Percentiles rank a stretch among this genome's conserved stretches.
Conservation (phyloP, 2,888 invertebrate genomes). For the Xylophagus ater region DNA sequence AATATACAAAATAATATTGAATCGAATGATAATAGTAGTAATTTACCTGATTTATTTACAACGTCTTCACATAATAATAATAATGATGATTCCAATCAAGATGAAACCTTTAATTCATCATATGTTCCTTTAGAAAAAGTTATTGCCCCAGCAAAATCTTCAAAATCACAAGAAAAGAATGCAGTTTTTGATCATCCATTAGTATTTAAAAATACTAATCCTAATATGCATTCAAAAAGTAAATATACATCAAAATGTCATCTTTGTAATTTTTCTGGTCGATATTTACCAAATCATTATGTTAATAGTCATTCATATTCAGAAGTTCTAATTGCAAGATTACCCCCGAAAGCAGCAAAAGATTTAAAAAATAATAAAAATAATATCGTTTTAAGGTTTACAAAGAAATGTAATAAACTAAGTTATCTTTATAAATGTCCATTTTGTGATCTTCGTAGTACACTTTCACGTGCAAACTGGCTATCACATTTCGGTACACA, state of each 20-base stretch:
- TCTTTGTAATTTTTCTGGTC: constrained; percentile 22
- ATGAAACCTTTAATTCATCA: too few species aligned
- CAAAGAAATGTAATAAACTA: constrained; percentile 2
- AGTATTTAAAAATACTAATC: constrained; percentile 20
- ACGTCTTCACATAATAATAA: too few species aligned
- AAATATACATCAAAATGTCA: constrained; percentile 23
- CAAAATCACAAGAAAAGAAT: background rate
- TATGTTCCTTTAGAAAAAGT: too few species aligned
- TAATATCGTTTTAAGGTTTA: background rate
- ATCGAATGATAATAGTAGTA: too few species aligned
- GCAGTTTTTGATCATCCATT: too few species aligned
- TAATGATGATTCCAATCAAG: too few species aligned
- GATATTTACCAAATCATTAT: constrained; percentile 50
- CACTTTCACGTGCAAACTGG: constrained; percentile 22
- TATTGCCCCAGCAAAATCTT: too few species aligned
- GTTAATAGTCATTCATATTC: constrained; percentile 49
- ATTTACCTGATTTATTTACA: too few species aligned
- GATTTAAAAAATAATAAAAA: constrained; percentile 3
- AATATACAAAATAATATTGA: too few species aligned
- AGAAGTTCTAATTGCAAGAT: constrained; percentile 54
- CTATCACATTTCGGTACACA: constrained; percentile 62
- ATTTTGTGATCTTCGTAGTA: constrained; percentile 26
- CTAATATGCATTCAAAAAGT: constrained; percentile 29
- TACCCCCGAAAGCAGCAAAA: constrained; percentile 33
- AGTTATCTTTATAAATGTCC: constrained; percentile 25